These are phyloP conservation scores for Meriones unguiculatus DNA, from an alignment of 2,113 vertebrate genomes.

Conservation along the genomic window DNA sequence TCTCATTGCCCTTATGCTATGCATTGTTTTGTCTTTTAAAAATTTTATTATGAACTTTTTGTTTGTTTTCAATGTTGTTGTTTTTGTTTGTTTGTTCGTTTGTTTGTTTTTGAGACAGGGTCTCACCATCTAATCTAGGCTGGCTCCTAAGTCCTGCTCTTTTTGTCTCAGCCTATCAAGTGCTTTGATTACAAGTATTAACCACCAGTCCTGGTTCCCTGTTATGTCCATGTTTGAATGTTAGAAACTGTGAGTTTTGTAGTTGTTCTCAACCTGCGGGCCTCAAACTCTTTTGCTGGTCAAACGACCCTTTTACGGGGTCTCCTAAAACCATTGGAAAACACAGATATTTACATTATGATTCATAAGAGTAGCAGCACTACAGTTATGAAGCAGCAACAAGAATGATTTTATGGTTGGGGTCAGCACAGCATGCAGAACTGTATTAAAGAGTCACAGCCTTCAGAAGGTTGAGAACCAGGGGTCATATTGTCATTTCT, in stretches of 20 bases:
- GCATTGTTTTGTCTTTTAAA: background rate
- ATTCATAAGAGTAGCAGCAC: background rate
- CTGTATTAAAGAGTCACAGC: background rate
- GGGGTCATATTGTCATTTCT: background rate
- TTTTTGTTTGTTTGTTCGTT: too few relatives aligned
- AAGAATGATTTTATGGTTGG: background rate
- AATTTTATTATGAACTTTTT: background rate
- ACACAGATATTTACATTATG: background rate
- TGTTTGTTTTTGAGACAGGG: background rate
- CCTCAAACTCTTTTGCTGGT: background rate
- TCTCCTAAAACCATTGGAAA: background rate
- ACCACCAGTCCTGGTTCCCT: background rate
- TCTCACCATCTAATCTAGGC: background rate
- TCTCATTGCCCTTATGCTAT: background rate
- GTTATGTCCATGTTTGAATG: background rate
- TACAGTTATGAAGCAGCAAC: background rate
- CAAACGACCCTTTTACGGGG: background rate
- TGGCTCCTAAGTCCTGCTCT: background rate
- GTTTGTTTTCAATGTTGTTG: background rate
- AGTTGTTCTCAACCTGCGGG: background rate
- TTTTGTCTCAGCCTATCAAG: background rate
- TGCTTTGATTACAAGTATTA: background rate
- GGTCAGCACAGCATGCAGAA: background rate
- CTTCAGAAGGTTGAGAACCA: background rate
- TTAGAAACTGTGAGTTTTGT: conserved; percentile 6